These are phyloP conservation scores for Taeniopygia guttata DNA, from an alignment of 2,797 vertebrate genomes.

Conservation along the genomic window DNA sequence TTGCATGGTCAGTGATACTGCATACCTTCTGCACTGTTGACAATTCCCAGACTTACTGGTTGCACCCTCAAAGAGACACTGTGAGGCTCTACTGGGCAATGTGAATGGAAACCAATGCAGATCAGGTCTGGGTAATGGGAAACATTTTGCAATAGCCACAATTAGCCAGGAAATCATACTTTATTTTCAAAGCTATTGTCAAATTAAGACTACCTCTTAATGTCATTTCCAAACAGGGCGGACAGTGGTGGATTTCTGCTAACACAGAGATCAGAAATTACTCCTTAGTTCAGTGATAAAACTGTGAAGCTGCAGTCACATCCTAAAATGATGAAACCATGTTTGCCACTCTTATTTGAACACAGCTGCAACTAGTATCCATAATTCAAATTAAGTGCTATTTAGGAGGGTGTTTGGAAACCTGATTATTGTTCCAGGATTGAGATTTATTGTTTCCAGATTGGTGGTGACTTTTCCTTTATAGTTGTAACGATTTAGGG, in stretches of 20 bases:
- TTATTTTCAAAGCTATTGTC: background rate
- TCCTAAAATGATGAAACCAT: background rate
- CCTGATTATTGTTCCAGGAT: background rate
- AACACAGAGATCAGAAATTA: background rate
- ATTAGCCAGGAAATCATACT: background rate
- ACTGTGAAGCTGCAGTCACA: background rate
- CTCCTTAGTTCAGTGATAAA: background rate
- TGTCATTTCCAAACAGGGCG: background rate
- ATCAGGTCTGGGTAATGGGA: background rate
- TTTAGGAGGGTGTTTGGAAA: slow-evolving; percentile 49
- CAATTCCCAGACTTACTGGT: background rate
- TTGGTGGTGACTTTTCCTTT: slow-evolving; percentile 28
- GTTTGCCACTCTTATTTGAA: background rate
- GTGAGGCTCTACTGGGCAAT: background rate
- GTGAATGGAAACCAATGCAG: background rate
- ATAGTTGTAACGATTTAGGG: slow-evolving; percentile 17
- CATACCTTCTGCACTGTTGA: background rate
- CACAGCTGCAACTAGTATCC: slow-evolving; percentile 41
- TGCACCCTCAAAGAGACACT: background rate
- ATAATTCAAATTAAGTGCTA: slow-evolving; percentile 56
- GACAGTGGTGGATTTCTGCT: background rate
- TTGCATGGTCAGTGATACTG: background rate
- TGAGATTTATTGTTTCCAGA: slow-evolving; percentile 61
- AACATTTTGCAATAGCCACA: background rate
- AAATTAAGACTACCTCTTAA: background rate